Evolutionary conservation across 2,113 vertebrate genomes (phyloP), one percentile per base, ranked within the genome.

Genomic region (Quiscalus mexicanus): DNA sequence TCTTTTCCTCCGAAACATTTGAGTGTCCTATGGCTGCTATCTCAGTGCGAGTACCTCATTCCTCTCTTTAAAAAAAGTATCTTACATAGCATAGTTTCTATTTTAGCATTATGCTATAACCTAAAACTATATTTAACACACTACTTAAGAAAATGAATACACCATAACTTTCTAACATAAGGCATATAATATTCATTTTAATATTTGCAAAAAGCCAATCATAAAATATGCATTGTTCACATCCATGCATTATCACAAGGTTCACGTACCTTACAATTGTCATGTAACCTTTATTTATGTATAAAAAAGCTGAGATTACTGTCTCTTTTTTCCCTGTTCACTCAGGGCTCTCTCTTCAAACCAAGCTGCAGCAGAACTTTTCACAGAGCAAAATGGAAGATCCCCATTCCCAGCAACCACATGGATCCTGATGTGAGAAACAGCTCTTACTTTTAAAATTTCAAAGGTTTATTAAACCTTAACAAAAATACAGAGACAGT

Each of bases 361-460:
- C n/a, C 30, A 58, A 50, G 35, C 44, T 49, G 45, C 49, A 31
- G 44, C 4, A 4, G 6, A 14, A 17, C 39, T 37, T 31, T 17
- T 35, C 5, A 15, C 39, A n/a, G 18, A 63, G 53, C 12, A 21
- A 4, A 5, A 24, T 23, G 69, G 31, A 81, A 59, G 35, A 52
- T 77, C 14, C 15, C 31, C 37, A 19, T 39, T 37, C 21, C 31
- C 5, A 9, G 27, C 6, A 1, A 19, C 28, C 0, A 0, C 11
- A 2, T 6, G 24, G 39, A 35, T 78, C 39, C 49, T 53, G 63
- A 59, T 59, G 14, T 59, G n/a, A 59, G 56, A 59, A 59, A 59
- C 10, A 0, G 24, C 7, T 10, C 56, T 58, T n/a, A n/a, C 33
- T 58, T 58, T 58, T 35, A 35, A 59, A 35, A 35, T 59, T 35